Evolutionary conservation across 2,888 invertebrate genomes (phyloP).

Genomic region (Saturnia pavonia): DNA sequence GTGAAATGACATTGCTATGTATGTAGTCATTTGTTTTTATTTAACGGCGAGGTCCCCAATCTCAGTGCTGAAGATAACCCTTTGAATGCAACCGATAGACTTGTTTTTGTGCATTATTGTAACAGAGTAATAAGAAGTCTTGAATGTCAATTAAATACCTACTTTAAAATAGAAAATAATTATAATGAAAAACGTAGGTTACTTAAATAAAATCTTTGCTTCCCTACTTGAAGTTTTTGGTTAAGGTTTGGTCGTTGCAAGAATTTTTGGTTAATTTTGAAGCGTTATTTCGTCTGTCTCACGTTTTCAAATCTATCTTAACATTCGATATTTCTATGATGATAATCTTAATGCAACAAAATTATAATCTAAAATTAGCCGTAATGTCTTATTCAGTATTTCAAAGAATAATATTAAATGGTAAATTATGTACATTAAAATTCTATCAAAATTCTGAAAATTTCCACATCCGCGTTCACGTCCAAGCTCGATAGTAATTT

Average conservation of each 20-base stretch:
- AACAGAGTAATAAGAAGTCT: neutral
- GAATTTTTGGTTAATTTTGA: too few species aligned
- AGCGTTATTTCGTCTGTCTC: too few species aligned
- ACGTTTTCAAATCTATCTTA: too few species aligned
- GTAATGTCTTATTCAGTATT: neutral
- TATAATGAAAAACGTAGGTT: too few species aligned
- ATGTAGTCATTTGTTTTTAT: neutral
- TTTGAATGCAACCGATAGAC: neutral
- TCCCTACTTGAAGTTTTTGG: too few species aligned
- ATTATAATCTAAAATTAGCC: neutral
- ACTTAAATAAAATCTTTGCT: too few species aligned
- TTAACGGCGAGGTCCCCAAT: neutral
- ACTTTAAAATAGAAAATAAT: too few species aligned
- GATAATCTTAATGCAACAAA: neutral
- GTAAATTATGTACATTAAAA: neutral
- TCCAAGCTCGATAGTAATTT: slow-evolving; percentile 10
- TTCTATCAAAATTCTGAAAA: slow-evolving; percentile 10
- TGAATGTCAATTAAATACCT: too few species aligned
- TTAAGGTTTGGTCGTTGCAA: too few species aligned
- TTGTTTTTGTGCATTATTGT: neutral
- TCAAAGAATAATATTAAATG: neutral
- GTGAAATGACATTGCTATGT: neutral
- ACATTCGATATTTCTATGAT: too few species aligned
- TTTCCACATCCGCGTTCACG: slow-evolving; percentile 1
- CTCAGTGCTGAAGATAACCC: neutral